Evolutionary conservation across 2,797 vertebrate species (phyloP), one percentile per base, ranked within the genome.

Genomic region (Scarus forsteni): DNA sequence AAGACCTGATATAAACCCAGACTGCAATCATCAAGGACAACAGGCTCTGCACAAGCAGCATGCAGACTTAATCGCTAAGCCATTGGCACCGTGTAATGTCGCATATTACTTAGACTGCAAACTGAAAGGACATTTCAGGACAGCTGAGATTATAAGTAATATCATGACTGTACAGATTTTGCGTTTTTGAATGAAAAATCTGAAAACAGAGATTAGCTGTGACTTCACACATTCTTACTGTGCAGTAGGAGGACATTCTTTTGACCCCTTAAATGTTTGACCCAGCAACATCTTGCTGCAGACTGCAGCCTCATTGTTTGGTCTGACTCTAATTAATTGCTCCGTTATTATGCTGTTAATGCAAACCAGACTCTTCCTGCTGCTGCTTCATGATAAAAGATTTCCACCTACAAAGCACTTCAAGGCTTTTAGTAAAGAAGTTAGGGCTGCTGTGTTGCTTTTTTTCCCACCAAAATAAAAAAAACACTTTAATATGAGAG

Each of bases 341-440:
- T 42, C n/a, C 14, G 5, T 34, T 34, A 7, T 55, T 19, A 55
- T 50, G 19, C 10, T 27, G 18, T 50, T 64, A 34, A 46, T 56
- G 19, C 18, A 60, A 55, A 69, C 18, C n/a, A 40, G 27, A 44
- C 44, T 54, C n/a, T 56, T 62, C 36, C 11, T 57, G 36, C 52
- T 58, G 60, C 48, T 51, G 43, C n/a, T 56, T 56, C 45, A 56
- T 52, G 65, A 59, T 60, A 67, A 59, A 62, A 50, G 10, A n/a
- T 49, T 54, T 61, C 48, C 10, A 60, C 12, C 11, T 54, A 38
- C 13, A 65, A 63, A 27, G 10, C 53, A 39, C 53, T 42, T 18
- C n/a, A 45, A 48, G 44, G 39, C n/a, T 66, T 70, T 50, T 18
- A 55, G 11, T 66, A 54, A 60, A 64, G 49, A 54, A 7, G 50